Base-by-base conservation (phyloP, 2,797 vertebrate species). In the Sebastes iracundus region DNA sequence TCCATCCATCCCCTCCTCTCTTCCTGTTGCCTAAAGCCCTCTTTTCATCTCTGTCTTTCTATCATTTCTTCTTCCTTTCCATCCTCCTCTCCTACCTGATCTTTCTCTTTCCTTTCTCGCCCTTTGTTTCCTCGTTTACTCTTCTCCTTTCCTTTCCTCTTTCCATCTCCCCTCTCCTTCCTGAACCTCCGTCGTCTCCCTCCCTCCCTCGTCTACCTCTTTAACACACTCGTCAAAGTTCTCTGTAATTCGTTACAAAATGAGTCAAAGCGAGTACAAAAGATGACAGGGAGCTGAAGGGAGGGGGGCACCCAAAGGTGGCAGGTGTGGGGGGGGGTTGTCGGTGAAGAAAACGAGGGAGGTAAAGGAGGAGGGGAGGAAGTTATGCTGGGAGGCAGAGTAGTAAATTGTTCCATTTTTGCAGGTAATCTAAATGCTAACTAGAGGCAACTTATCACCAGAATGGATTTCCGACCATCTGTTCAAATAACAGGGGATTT, bases 351-450 rank as follows among this genome's bases (percentile, higher is more conserved):
- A 90, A 87, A 58, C 12, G 70, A 77, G 67, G 81, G 80, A 82
- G 72, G 84, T 35, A 68, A 82, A 74, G 77, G 72, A 76, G 74
- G 77, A 66, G 70, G 75, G 80, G 81, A 72, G 81, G 96, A 97
- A 97, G 97, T 98, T 97, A 97, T 98, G 97, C 97, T 98, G 97
- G 97, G 97, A 98, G 97, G 97, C 97, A 99, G 97, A 97, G 97
- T 97, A 99, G 97, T 99, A 99, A 99, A 99, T 99, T 99, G 98
- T 98, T 98, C 97, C 96, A 98, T 99, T 99, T 99, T 99, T 99
- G 98, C 97, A 99, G 98, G 98, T 99, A 99, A 99, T 99, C 98
- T 99, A 99, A 99, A 99, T 99, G 98, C 98, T 99, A 99, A 99
- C 98, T 99, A 99, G 98, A 98, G 98, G 97, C 98, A 99, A 99